A percentile compares a stretch with the other conserved stretches of the same genome.
Conservation (phyloP, 1,140 invertebrate species). For the Drosophila quadrilineata region DNA sequence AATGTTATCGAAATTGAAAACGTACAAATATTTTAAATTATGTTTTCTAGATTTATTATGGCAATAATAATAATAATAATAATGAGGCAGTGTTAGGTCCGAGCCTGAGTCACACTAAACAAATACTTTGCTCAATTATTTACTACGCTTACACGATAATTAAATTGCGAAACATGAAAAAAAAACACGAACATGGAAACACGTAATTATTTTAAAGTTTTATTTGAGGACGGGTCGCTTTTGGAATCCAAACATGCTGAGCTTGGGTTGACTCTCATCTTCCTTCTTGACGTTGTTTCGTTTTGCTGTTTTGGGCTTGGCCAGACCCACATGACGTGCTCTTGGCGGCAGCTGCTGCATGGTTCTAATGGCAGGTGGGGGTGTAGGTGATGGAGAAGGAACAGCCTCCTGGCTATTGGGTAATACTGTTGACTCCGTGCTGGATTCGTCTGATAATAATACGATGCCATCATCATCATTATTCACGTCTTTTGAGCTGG, state of each 20-base stretch:
- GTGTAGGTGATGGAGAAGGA: too few species aligned
- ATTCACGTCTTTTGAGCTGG: background rate
- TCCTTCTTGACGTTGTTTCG: conserved; percentile 29
- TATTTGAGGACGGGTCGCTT: conserved; percentile 65
- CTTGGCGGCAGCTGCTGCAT: conserved; percentile 19
- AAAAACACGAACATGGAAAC: conserved; percentile 6
- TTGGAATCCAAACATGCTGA: conserved; percentile 79
- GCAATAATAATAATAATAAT: too few species aligned
- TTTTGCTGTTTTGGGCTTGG: conserved; percentile 40
- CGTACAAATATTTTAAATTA: too few species aligned
- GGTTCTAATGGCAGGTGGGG: background rate
- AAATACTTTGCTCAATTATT: background rate
- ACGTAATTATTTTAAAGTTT: background rate
- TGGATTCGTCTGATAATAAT: conserved; percentile 44
- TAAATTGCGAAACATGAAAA: conserved; percentile 8
- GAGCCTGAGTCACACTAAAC: conserved; percentile 10
- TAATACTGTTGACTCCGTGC: conserved; percentile 10
- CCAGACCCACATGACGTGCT: conserved; percentile 51
- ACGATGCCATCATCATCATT: conserved; percentile 21
- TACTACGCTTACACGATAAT: background rate
- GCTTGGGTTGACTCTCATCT: conserved; percentile 53
- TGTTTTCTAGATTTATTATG: too few species aligned
- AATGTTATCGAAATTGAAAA: too few species aligned
- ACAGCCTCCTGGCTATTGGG: conserved; percentile 35
- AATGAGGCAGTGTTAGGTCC: conserved; percentile 3